Base-by-base conservation (phyloP, 2,888 invertebrate genomes). In the Timema podura region DNA sequence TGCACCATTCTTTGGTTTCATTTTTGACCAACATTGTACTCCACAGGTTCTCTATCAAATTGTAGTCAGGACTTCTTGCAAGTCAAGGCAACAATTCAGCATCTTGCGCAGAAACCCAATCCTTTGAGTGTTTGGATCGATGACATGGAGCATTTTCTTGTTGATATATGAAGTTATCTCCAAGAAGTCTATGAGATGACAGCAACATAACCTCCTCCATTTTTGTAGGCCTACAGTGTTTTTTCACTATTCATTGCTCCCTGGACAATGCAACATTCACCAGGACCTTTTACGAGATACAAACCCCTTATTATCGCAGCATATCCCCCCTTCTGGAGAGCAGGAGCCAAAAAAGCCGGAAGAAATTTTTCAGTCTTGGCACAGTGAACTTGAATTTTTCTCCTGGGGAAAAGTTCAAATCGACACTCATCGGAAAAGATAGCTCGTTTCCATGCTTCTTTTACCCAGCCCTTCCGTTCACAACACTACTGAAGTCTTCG, bases 361-460 rank as follows among this genome's bases (percentile, higher is more conserved):
- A 11, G 67, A n/a, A 54, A 67, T 44, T 30, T 67, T n/a, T 67
- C 54, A 67, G 2, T 51, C 10, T 51, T 67, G 5, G 30, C 51
- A 15, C 44, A 10, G 45, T 15, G 67, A 54, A 67, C 54, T 9
- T 2, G 5, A 45, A 67, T 15, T 16, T 67, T 54, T 5, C 45
- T 30, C 47, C 61, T 30, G 9, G 16, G 44, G n/a, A 61, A 61
- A 10, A 61, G 61, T 30, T 44, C 44, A 44, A 61, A 61, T 44
- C 61, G 44, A 13, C 30, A 61, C 45, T 61, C 61, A 5, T 61
- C 61, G 6, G 16, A 13, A 16, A 61, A 30, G 13, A 61, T 61
- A 11, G 30, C 44, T 61, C 61, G 30, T 45, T 61, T 13, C 44
- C 44, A 61, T 44, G 44, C 61, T 61, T 61, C 44, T 61, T 61